Conservation (phyloP, 2,888 invertebrate species). For the Mythimna albipuncta region DNA sequence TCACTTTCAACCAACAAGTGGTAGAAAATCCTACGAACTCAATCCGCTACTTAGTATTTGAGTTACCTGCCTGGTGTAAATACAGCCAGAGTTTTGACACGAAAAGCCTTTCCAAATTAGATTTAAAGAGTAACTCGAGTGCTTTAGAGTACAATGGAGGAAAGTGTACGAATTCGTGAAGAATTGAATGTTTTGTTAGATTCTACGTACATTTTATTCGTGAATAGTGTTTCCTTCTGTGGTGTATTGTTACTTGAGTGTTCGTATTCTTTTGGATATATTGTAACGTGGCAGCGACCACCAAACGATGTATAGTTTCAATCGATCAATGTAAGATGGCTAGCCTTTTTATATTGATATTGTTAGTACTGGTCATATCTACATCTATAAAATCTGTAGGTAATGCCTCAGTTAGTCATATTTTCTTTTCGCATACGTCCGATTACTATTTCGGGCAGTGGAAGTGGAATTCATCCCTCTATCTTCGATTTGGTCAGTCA, state of each 20-base stretch:
- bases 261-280: not conserved
- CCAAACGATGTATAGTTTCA: not conserved
- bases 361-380: no score
- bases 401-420: no score
- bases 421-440: no score
- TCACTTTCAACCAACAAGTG: conserved; percentile 27
- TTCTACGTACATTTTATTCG: conserved; percentile 20
- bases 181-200: conserved; percentile 29
- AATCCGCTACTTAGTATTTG: conserved; percentile 59
- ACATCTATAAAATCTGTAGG: no score
- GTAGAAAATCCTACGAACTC: conserved; percentile 41
- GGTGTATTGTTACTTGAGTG: conserved; percentile 15
- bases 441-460: no score
- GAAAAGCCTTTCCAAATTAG: conserved; percentile 73
- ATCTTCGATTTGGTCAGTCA: not conserved
- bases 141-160: conserved; percentile 41
- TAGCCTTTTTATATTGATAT: no score
- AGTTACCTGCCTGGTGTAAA: conserved; percentile 59
- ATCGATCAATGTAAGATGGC: not conserved
- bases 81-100: conserved; percentile 63
- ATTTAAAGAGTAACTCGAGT: conserved; percentile 66
- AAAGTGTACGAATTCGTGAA: conserved; percentile 26
- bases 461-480: not conserved
- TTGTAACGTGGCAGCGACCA: not conserved
- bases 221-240: conserved; percentile 28